These are phyloP conservation scores for Stenotaenia linearis DNA, from an alignment of 2,888 invertebrate genomes.

Conservation along the genomic window DNA sequence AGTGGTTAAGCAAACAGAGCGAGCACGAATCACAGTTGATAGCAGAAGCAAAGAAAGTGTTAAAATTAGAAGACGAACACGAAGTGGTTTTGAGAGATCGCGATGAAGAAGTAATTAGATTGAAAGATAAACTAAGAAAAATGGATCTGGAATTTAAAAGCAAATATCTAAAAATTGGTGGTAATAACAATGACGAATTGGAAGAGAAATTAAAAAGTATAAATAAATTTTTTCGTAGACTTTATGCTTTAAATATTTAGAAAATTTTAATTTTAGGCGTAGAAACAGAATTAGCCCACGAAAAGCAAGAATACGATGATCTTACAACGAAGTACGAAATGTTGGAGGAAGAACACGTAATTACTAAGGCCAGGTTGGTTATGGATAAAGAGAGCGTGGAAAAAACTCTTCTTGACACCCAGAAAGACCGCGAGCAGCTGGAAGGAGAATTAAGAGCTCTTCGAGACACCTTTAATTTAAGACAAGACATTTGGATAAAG, in stretches of 20 bases:
- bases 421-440: constrained; percentile 58
- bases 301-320: constrained; percentile 69
- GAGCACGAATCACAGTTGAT: constrained; percentile 42
- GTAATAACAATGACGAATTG: background rate
- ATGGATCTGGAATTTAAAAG: constrained; percentile 36
- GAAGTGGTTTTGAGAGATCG: constrained; percentile 55
- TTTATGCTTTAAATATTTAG: constrained; percentile 53
- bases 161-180: constrained; percentile 3
- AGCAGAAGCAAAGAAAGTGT: constrained; percentile 62
- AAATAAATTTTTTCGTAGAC: background rate
- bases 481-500: constrained; percentile 65
- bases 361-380: constrained; percentile 72
- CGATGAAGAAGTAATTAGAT: constrained; percentile 40
- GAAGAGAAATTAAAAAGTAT: background rate
- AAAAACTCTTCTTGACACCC: constrained; percentile 58
- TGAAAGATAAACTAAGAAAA: constrained; percentile 39
- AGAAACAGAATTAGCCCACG: constrained; percentile 52
- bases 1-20: constrained; percentile 58
- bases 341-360: constrained; percentile 75
- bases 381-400: constrained; percentile 74
- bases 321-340: constrained; percentile 75
- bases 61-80: constrained; percentile 60
- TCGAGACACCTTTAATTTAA: constrained; percentile 59
- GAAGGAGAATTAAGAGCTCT: constrained; percentile 61
- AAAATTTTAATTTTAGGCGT: constrained; percentile 43